Conservation (phyloP, 2,113 vertebrate species). For the Tragelaphus buxtoni region DNA sequence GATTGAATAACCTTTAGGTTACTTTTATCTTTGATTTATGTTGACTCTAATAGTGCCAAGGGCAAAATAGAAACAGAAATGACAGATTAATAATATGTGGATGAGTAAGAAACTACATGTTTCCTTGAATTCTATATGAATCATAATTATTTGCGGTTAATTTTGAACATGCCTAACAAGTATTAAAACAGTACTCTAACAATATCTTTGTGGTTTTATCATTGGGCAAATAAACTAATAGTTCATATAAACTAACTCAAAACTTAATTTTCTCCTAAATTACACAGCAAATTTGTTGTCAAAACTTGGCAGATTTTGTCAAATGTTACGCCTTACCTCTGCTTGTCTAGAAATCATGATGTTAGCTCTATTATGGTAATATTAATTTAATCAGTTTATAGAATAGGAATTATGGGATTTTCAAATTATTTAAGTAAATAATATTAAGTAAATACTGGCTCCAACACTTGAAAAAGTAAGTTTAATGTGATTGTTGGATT, state of each 20-base stretch:
- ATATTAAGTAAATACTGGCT: neutral
- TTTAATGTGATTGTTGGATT: neutral
- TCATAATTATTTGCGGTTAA: too few relatives aligned
- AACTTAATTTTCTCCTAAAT: neutral
- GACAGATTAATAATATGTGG: too few relatives aligned
- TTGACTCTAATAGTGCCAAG: neutral
- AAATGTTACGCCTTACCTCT: neutral
- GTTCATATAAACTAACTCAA: neutral
- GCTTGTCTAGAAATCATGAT: neutral
- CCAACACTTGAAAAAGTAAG: neutral
- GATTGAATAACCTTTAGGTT: slow-evolving; percentile 31
- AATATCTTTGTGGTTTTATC: too few relatives aligned
- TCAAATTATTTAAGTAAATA: too few relatives aligned
- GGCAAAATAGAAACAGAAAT: neutral
- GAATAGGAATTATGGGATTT: neutral
- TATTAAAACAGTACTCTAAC: too few relatives aligned
- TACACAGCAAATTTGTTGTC: neutral
- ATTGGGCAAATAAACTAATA: neutral
- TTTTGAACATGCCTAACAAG: too few relatives aligned
- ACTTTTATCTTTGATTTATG: neutral
- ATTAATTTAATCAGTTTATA: neutral
- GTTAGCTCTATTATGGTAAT: neutral
- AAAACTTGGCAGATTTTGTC: neutral
- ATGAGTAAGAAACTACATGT: too few relatives aligned
- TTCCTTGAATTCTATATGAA: too few relatives aligned